Evolutionary conservation across 1,140 invertebrate genomes (phyloP), one percentile per base, ranked within the genome.

Genomic region (Phthorimaea operculella): DNA sequence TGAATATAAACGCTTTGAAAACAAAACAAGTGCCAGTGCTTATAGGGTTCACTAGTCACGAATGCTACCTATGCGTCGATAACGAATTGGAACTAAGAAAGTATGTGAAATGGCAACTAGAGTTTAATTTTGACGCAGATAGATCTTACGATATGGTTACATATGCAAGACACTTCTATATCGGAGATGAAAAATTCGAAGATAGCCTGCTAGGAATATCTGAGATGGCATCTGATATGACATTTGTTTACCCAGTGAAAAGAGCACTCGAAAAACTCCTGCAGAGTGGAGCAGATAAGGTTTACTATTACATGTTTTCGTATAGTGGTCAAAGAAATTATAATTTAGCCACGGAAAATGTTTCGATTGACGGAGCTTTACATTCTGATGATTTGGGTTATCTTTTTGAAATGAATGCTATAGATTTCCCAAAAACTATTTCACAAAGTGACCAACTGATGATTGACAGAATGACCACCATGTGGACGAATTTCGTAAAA

Each of bases 401-500:
- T 51, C 47, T 72, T 9, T 74, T 64, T 58, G 65, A 72, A 44
- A 54, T 70, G 28, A 2, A 28, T 28, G 21, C 21, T 28, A 6
- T 28, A 62, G 60, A 1, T 61, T 54, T 18, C 44, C 61, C 39
- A 42, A 33, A 15, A 36, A 66, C 18, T 33, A 44, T 9, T 50
- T 57, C 3, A 42, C 51, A 14, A 12, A 57, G 61, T 47, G 68
- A 70, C 48, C 63, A 66, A 58, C 34, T 60, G 12, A 48, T 66
- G 1, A 61, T 65, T 18, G 64, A 73, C 33, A 54, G 55, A 9
- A 57, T 72, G 4, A 70, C 65, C 12, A 66, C 59, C 0, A 33
- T 73, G 45, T 72, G 68, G 65, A 54, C 65, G 1, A 70, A 73
- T 42, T 73, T 68, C 50, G 68, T 61, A 2, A 73, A 72, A 64